A percentile compares a stretch with the other conserved stretches of the same genome.
Conservation (phyloP, 2,888 invertebrate genomes). For the Priocnemis perturbator region DNA sequence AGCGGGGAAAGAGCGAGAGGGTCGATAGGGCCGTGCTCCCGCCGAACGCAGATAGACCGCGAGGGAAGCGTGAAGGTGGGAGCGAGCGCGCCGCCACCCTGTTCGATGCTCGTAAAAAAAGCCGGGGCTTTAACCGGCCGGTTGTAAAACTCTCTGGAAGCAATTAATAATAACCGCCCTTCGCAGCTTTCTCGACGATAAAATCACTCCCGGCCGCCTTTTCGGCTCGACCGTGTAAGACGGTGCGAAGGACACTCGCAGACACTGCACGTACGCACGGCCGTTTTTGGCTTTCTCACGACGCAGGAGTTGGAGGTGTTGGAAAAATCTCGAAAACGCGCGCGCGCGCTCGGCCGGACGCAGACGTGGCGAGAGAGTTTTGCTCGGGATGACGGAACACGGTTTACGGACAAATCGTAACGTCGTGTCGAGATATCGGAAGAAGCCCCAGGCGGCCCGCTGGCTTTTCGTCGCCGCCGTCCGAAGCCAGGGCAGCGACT, state of each 20-base stretch:
- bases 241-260: not conserved
- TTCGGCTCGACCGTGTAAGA: slow-evolving; percentile 5
- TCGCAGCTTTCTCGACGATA: slow-evolving; percentile 41
- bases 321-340: too few species aligned
- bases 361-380: too few species aligned
- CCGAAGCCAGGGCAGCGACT: slow-evolving; percentile 34
- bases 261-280: too few species aligned
- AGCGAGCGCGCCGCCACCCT: slow-evolving; percentile 25
- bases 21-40: too few species aligned
- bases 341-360: too few species aligned
- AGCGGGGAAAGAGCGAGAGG: too few species aligned
- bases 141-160: slow-evolving; percentile 45
- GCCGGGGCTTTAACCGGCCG: slow-evolving; percentile 38
- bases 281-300: too few species aligned
- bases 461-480: slow-evolving; percentile 22
- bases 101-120: slow-evolving; percentile 59
- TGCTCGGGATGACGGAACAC: slow-evolving; percentile 28
- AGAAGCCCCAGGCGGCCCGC: slow-evolving; percentile 27
- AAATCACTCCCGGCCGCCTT: slow-evolving; percentile 23
- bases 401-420: slow-evolving; percentile 43
- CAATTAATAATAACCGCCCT: slow-evolving; percentile 51
- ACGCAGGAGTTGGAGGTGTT: too few species aligned
- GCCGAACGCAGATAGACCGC: too few species aligned
- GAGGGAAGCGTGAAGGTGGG: not conserved
- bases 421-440: slow-evolving; percentile 33